Base-by-base conservation (phyloP, 64 coral and sea anemone genomes). In the Cladopsammia gracilis region DNA sequence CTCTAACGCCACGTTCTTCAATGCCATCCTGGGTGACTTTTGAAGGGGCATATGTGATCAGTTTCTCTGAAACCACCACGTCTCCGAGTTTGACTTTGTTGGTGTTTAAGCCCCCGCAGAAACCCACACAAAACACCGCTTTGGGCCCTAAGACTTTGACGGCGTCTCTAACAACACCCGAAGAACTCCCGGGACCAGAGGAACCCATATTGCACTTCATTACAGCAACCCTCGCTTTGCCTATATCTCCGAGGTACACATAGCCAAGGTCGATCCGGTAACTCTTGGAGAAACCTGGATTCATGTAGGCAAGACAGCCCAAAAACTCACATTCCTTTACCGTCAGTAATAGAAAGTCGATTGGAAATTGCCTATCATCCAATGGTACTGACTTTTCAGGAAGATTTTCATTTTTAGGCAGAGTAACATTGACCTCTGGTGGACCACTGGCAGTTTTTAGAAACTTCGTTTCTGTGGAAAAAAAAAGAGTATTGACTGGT, bases 261-360 rank as follows among this genome's bases (percentile, higher is more conserved):
- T 5, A 25, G 19, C 82, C 82, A 68, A 85, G 61, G 15, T 3
- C 4, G 14, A 0, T 20, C 3, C 7, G 2, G 25, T 68, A 68
- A 24, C 61, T 85, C 6, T 22, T 52, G 9, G 22, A 61, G 43
- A 50, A 70, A 48, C 25, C 47, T 10, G 51, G 45, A 18, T 83
- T 85, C 7, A 85, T 11, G 43, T 49, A 23, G 19, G n/a, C 10
- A 23, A 68, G 66, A 22, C 83, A 86, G 45, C 46, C 51, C 3
- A 51, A 53, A 51, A 86, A 86, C 65, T 86, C 83, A 7, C 47
- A 86, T 0, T 86, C 83, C 25, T 86, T 70, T 1, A 70, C 83
- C 0, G 83, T 86, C 19, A 86, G n/a, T 19, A 86, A 57, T 16
- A 86, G 5, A 69, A 86, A 16, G 23, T 86, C 83, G 20, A 72